Conservation (phyloP, 2,888 invertebrate species). For the Petrolisthes manimaculis region DNA sequence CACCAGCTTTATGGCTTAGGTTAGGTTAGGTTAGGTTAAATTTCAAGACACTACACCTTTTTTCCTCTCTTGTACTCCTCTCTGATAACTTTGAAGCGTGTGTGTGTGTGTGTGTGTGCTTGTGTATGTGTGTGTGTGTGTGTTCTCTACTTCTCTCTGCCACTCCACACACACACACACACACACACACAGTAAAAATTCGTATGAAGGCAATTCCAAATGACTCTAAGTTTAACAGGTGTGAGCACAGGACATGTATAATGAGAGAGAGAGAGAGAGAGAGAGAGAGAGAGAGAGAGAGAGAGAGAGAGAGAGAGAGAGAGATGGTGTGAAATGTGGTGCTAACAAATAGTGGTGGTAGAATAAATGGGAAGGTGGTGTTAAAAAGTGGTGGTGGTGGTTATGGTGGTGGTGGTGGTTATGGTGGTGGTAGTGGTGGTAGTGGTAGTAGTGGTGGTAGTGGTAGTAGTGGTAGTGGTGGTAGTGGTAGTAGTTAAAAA, state of each 20-base stretch:
- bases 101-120: not conserved
- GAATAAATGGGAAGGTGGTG: not conserved
- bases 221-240: too few relatives aligned
- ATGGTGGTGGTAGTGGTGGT: not conserved
- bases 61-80: too few relatives aligned
- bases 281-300: too few relatives aligned
- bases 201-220: too few relatives aligned
- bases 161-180: not conserved
- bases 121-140: conserved; percentile 11
- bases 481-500: not conserved
- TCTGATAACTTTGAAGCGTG: not conserved
- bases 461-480: too few relatives aligned
- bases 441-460: not conserved
- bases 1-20: not conserved
- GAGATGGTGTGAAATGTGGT: not conserved
- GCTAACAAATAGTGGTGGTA: not conserved
- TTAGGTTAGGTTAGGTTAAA: too few relatives aligned
- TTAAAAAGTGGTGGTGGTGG: not conserved
- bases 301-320: too few relatives aligned
- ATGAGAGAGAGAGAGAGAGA: too few relatives aligned
- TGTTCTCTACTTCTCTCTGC: not conserved
- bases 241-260: too few relatives aligned
- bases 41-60: not conserved
- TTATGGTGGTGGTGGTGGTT: not conserved
- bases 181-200: too few relatives aligned